A percentile compares a stretch with the other conserved stretches of the same genome.
Evolutionary conservation across 2,113 vertebrate species (phyloP).

Genomic region (Canis aureus): DNA sequence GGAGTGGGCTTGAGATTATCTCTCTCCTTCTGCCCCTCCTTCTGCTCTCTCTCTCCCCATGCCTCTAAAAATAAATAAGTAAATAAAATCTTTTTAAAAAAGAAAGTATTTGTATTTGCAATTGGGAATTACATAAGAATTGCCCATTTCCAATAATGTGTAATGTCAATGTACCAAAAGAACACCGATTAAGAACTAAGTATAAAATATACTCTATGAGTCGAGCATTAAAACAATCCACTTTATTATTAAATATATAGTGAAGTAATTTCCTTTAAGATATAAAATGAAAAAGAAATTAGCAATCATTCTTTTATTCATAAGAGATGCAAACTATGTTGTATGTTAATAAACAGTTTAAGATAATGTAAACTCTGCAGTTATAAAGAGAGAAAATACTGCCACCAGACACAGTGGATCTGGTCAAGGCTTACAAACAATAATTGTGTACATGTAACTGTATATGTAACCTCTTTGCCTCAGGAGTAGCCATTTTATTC

Average conservation of each 20-base stretch:
- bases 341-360: neutral
- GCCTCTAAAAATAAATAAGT: neutral
- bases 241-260: neutral
- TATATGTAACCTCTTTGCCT: neutral
- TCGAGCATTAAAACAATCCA: neutral
- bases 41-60: too few species aligned
- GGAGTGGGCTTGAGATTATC: neutral
- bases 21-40: neutral
- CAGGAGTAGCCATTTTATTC: neutral
- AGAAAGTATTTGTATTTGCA: neutral
- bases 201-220: neutral
- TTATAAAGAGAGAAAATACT: neutral
- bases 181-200: neutral
- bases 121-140: neutral
- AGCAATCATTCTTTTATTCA: neutral
- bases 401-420: neutral
- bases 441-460: neutral
- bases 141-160: neutral
- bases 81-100: neutral
- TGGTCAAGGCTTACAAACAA: neutral
- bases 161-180: neutral
- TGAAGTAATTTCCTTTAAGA: constrained; percentile 30
- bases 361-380: neutral
- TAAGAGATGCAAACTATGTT: neutral
- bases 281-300: constrained; percentile 12